Base-by-base conservation (phyloP, 2,797 vertebrate genomes). In the Notolepis coatsorum region DNA sequence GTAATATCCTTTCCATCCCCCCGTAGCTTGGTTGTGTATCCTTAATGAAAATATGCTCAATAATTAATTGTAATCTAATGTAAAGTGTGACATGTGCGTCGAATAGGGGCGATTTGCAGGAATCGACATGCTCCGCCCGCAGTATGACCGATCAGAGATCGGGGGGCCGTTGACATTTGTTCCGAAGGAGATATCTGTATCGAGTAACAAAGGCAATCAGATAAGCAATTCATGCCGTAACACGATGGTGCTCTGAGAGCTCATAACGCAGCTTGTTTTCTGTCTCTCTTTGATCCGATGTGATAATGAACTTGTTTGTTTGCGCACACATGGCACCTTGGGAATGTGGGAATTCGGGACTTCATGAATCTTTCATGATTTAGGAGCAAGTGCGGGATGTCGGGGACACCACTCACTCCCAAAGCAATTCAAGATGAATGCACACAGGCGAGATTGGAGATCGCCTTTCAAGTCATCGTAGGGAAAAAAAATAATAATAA, bases 271-370 rank as follows among this genome's bases (percentile, higher is more conserved):
- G 33, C 24, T 61, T 51, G 45, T 48, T 71, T 61, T 61, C 37
- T 2, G 20, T 35, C 38, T 53, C 17, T 35, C 70, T 86, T 80
- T 85, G 80, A 85, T 82, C 67, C 72, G 57, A 25, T 15, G 72
- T 60, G 71, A 73, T 86, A 81, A 89, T 84, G 72, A 83, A 81
- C 77, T 82, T 81, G 83, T 85, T 87, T 87, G 80, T 86, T 85
- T 84, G 68, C 55, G 38, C 64, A 52, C 50, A 52, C 71, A 28
- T 28, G 68, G 64, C 62, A 53, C 56, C 68, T 3, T 2, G 73
- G 77, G 77, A 69, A 60, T 18, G 38, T 58, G 4, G n/a, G 37
- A 68, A 75, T 67, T 65, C 61, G 61, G 81, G 68, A 73, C 84
- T 74, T 68, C 79, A 86, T 87, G 81, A 84, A 89, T 87, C 68